Base-by-base conservation (phyloP, 2,888 invertebrate species). In the Cheilosia vulpina region DNA sequence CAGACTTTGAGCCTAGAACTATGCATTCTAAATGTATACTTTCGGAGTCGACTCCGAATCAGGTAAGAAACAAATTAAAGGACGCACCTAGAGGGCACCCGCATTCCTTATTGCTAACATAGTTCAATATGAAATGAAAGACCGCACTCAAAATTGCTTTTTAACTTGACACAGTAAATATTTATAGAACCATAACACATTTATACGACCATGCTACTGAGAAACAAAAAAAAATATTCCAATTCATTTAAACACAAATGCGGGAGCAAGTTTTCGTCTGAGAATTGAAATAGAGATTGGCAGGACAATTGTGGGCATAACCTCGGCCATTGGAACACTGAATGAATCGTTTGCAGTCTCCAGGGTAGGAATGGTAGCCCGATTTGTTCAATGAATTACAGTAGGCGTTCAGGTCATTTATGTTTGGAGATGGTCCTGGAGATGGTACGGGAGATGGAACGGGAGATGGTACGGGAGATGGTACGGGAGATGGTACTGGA, bases 271-370 rank as follows among this genome's bases (percentile, higher is more conserved):
- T 72, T 45, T 63, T 73, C 5, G 71, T 50, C 15, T 47, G 63
- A 0, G 83, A 75, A 71, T 89, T 89, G 89, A 90, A 91, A 38
- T 82, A 89, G 21, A 90, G 81, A n/a, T 80, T 71, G 1, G 38
- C 83, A 0, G 89, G 81, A 47, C 92, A 92, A 1, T 38, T 79
- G 1, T 89, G 63, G 45, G 89, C 80, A 27, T 69, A 79, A 1
- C 88, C 88, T 4, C 31, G 62, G 7, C 89, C 88, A 45, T 90
- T 88, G 24, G 66, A 27, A 38, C 92, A 92, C 15, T 89, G 87
- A 62, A 91, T 89, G 21, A 90, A 92, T 69, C 89, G 90, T 5
- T 81, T 88, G 41, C 91, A 91, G 77, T 91, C 89, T 3, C 73
- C 85, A 0, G 91, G 90, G 88, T 90, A 89, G 0, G 90, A 73